Base-by-base conservation (phyloP, 2,888 invertebrate species). In the Catocala sponsa region DNA sequence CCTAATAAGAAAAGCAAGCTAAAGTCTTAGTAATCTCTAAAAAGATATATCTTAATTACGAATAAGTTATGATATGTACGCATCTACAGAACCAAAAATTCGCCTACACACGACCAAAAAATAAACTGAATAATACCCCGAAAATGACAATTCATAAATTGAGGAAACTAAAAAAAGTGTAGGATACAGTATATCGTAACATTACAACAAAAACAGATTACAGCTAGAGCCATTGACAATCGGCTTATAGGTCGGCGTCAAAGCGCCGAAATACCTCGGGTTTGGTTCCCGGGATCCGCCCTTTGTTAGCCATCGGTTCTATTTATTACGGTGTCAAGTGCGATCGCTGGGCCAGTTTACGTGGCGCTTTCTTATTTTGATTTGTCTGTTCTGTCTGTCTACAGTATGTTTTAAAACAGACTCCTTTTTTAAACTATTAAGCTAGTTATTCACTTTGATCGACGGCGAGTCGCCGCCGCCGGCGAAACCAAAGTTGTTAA, bases 261-360 rank as follows among this genome's bases (percentile, higher is more conserved):
- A 76, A 77, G 79, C 80, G 81, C 71, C 81, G 77, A 82, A 82
- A 83, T 81, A 78, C 84, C 82, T 70, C 67, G 33, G 51, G 32
- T 11, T 58, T 25, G 58, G 51, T 63, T 51, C 55, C 51, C 49
- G 41, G 72, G 79, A 64, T 75, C 77, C 68, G 70, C 66, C 82
- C 81, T 84, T 88, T 88, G 86, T 88, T 82, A 70, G 55, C 66
- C 75, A 70, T 61, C 74, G 80, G 79, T 82, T 82, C 88, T 88
- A 88, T 91, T 90, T 90, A 87, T 90, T 88, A 87, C 82, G 83
- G 88, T 88, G 91, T 89, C 90, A 89, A 90, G 88, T 90, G 89
- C 87, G 84, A 87, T 87, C 86, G 87, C 81, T 82, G 83, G 80
- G 79, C 83, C 79, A 77, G 80, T 84, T 84, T 85, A 84, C 82